phyloP scores from a whole-genome alignment of 64 coral and sea anemone species.

The Actinia tenebrosa region DNA sequence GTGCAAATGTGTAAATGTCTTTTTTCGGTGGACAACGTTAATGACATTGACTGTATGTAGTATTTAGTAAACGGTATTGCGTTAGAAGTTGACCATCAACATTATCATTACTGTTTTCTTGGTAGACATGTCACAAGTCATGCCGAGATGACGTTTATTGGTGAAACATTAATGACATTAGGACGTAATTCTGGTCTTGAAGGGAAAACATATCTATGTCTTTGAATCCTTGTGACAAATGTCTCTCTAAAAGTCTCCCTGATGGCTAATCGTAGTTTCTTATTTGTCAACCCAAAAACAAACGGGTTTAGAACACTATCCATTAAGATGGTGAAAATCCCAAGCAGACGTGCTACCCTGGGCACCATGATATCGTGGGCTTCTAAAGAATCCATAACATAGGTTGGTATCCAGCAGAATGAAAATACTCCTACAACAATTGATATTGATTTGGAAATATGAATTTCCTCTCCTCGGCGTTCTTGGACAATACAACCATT shows the following conservation, averaged over 20 bases:
- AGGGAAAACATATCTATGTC: background rate
- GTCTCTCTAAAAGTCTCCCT: constrained; percentile 10
- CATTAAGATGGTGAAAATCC: constrained; percentile 48
- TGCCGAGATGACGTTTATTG: background rate
- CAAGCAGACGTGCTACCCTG: constrained; percentile 23
- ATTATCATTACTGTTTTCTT: too few relatives aligned
- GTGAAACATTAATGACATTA: background rate
- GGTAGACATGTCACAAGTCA: background rate
- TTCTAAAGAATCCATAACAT: constrained; percentile 42
- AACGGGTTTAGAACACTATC: constrained; percentile 41
- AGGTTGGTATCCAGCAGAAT: constrained; percentile 52
- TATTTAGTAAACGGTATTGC: background rate
- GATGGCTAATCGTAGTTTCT: constrained; percentile 23
- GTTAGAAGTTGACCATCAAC: too few relatives aligned
- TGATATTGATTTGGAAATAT: constrained; percentile 35
- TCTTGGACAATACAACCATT: background rate
- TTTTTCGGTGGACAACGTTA: too few relatives aligned
- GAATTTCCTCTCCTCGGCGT: constrained; percentile 35
- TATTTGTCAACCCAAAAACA: constrained; percentile 33
- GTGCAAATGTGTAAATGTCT: too few relatives aligned
- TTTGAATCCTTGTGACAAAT: background rate
- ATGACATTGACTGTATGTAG: too few relatives aligned
- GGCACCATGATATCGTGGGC: constrained; percentile 2
- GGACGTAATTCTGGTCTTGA: background rate
- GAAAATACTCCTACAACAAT: constrained; percentile 45